Conservation (phyloP, 2,888 invertebrate species). For the Invenusta paracnida region DNA sequence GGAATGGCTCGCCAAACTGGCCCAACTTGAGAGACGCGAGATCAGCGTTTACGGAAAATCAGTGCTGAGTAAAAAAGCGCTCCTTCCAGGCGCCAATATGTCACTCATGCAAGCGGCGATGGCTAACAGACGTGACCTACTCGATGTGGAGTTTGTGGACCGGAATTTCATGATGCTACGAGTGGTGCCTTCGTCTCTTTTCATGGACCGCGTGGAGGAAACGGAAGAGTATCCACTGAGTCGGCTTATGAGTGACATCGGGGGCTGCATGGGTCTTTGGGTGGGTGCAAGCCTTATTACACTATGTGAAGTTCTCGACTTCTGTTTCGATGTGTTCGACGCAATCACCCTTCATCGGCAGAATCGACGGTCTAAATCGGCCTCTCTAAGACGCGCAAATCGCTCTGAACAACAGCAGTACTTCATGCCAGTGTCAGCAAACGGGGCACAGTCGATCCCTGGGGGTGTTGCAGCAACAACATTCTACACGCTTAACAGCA, state of each 20-base stretch:
- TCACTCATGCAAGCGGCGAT: slow-evolving; percentile 10
- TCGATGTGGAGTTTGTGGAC: slow-evolving; percentile 44
- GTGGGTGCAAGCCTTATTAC: slow-evolving; percentile 44
- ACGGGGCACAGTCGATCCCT: no score
- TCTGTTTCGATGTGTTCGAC: slow-evolving; percentile 37
- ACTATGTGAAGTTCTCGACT: slow-evolving; percentile 42
- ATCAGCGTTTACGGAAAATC: background rate
- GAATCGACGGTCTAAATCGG: no score
- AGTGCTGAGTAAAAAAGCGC: background rate
- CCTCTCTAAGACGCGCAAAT: background rate
- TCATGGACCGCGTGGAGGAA: slow-evolving; percentile 43
- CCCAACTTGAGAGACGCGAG: slow-evolving; percentile 26
- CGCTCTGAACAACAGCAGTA: no score
- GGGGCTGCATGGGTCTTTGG: slow-evolving; percentile 45
- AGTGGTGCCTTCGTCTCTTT: slow-evolving; percentile 42
- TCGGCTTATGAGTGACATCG: slow-evolving; percentile 44
- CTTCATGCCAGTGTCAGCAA: no score
- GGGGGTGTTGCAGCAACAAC: no score
- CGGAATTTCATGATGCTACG: slow-evolving; percentile 43
- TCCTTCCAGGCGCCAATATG: background rate
- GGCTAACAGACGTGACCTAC: background rate
- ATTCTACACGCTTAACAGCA: no score
- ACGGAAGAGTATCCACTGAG: slow-evolving; percentile 43
- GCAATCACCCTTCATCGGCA: background rate
- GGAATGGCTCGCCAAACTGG: slow-evolving; percentile 18